Percentiles rank a stretch among this genome's conserved stretches.
These are phyloP conservation scores for Crotalus viridis DNA, from an alignment of 2,113 vertebrate genomes.

Conservation along the genomic window DNA sequence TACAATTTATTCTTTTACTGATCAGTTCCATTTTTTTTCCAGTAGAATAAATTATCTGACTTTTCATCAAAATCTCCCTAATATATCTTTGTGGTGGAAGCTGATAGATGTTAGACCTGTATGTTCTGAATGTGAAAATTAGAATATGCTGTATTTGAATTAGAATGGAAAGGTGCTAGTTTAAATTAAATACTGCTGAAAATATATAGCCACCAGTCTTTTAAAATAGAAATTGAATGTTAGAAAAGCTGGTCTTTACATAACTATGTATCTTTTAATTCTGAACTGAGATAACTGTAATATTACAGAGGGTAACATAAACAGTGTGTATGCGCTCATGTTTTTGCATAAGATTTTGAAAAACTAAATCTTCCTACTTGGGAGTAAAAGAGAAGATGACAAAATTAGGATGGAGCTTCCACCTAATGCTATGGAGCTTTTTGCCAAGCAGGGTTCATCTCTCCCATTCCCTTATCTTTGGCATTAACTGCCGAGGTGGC, in stretches of 20 bases:
- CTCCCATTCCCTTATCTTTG: neutral
- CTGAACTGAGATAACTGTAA: neutral
- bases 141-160: constrained; percentile 36
- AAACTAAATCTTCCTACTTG: neutral
- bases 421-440: neutral
- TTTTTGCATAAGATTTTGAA: neutral
- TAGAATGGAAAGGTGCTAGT: constrained; percentile 42
- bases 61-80: constrained; percentile 54
- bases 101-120: constrained; percentile 42
- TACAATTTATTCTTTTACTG: constrained; percentile 53
- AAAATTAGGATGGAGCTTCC: neutral
- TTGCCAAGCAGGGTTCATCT: too few species aligned
- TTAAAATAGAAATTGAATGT: constrained; percentile 10
- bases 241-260: neutral
- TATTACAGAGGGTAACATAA: neutral
- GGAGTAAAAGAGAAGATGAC: neutral
- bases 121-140: constrained; percentile 48
- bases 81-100: constrained; percentile 44
- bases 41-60: constrained; percentile 51
- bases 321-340: neutral
- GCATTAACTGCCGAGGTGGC: neutral
- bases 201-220: constrained; percentile 22
- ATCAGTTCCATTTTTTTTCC: constrained; percentile 37
- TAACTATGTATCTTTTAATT: neutral
- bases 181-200: constrained; percentile 46